Base-by-base conservation (phyloP, 2,888 invertebrate genomes). In the Coecobrya sp. region DNA sequence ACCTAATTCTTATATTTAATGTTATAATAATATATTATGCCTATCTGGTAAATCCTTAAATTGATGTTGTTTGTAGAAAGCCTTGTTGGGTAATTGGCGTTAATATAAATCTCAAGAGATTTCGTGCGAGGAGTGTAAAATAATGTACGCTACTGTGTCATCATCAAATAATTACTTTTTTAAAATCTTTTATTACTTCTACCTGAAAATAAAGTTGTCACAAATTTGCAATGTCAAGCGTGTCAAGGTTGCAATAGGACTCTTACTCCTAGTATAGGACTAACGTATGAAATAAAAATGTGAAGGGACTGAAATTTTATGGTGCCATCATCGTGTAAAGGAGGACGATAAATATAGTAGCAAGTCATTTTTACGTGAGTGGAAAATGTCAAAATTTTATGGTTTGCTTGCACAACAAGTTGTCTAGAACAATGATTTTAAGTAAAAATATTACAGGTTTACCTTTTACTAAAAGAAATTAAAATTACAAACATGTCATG, bases 261-360 rank as follows among this genome's bases (percentile, higher is more conserved):
- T 36, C 7, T 36, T 70, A 27, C 10, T 30, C 25, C 3, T 22
- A 7, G 68, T 68, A 30, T 25, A 68, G 13, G 1, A 68, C 11
- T 10, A 5, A 68, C 10, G 65, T 65, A 5, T 22, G 22, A 7
- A 25, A 42, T 1, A 68, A 30, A 68, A 30, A 68, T 68, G 25
- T 30, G 19, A 30, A 70, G 70, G 68, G 70, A 70, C 70, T 70
- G 70, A 70, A 70, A 70, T 36, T 70, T 36, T 36, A 70, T 70
- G 70, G 70, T 70, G 70, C 70, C 70, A 70, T 70, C n/a, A 68
- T 30, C 5, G 19, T 62, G 70, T 36, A 13, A 70, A 36, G 30
- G n/a, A 36, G 13, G 1, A 36, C 36, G n/a, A 70, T 42, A 36
- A 42, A 70, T 1, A 49, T 49, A 7, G n/a, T 16, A 13, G 3